Evolutionary conservation across 1,140 invertebrate genomes (phyloP).

Genomic region (Apis dorsata): DNA sequence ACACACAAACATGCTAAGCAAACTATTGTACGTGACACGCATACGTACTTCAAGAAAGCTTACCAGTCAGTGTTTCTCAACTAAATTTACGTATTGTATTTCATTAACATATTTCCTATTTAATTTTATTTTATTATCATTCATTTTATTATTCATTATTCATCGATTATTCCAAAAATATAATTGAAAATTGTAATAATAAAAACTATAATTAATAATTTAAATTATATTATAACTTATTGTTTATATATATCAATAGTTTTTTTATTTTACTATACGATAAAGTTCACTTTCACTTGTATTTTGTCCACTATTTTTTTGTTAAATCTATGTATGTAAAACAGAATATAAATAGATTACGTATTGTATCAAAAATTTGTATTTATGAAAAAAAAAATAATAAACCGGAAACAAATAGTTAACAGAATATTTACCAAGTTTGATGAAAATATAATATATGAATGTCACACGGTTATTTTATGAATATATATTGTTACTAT

Average conservation of each 20-base stretch:
- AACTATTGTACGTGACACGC: background rate
- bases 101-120: background rate
- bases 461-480: background rate
- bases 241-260: no score
- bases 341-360: rapidly evolving
- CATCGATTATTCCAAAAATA: background rate
- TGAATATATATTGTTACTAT: background rate
- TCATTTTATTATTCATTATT: no score
- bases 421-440: background rate
- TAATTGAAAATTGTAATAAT: background rate
- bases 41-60: background rate
- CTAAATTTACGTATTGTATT: background rate
- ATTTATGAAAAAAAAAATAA: background rate
- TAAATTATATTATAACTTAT: no score
- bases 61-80: constrained; percentile 30
- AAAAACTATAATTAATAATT: no score
- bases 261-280: background rate
- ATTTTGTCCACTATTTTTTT: background rate
- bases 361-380: background rate
- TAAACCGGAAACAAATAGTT: background rate
- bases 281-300: background rate
- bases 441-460: constrained; percentile 7
- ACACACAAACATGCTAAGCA: background rate
- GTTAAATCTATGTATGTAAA: background rate
- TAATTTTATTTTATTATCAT: background rate